Evolutionary conservation across 2,888 invertebrate species (phyloP).

Genomic region (Dilophus febrilis): DNA sequence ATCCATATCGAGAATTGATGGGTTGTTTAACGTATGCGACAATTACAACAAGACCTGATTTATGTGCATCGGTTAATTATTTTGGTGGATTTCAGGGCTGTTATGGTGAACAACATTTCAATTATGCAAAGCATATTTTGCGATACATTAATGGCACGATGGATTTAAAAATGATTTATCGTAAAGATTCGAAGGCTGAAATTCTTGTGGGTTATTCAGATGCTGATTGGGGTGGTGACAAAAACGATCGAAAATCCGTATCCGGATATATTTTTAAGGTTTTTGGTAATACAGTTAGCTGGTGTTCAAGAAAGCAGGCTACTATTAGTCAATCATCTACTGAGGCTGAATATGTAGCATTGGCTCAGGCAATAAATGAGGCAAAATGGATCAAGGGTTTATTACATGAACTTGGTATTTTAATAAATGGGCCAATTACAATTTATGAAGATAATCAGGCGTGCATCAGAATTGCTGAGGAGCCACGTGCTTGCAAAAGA

Average conservation of each 20-base stretch:
- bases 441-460: background rate
- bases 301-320: constrained; percentile 7
- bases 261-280: constrained; percentile 4
- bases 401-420: background rate
- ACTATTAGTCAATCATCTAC: constrained; percentile 10
- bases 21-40: constrained; percentile 10
- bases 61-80: constrained; percentile 11
- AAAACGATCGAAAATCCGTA: constrained; percentile 4
- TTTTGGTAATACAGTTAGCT: constrained; percentile 5
- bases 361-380: constrained; percentile 14
- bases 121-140: constrained; percentile 10
- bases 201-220: constrained; percentile 7
- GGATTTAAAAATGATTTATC: constrained; percentile 4
- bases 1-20: constrained; percentile 12
- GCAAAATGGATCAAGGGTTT: constrained; percentile 9
- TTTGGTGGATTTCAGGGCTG: constrained; percentile 12
- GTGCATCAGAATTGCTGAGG: background rate
- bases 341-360: constrained; percentile 9
- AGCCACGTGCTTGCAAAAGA: background rate
- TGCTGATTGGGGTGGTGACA: constrained; percentile 4
- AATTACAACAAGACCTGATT: constrained; percentile 11
- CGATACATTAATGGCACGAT: constrained; percentile 4
- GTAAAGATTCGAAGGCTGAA: constrained; percentile 3
- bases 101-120: constrained; percentile 7
- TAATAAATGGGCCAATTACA: background rate